These are phyloP conservation scores for Aleiodes sp. DNA, from an alignment of 1,140 invertebrate species.

Conservation along the genomic window DNA sequence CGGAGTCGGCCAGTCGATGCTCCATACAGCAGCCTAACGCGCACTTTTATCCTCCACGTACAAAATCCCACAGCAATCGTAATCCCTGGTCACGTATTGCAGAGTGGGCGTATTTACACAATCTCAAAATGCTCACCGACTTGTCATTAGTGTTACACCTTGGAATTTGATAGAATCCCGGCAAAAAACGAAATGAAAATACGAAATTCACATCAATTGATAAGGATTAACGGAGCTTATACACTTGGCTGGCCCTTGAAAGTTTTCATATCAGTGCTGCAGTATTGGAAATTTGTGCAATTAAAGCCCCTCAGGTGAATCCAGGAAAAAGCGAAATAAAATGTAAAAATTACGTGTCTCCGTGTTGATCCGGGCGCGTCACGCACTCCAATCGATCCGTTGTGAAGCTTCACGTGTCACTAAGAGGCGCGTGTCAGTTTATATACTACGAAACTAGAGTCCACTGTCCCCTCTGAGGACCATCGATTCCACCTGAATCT, in stretches of 20 bases:
- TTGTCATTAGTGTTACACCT: constrained; percentile 11
- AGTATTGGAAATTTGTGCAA: too few relatives aligned
- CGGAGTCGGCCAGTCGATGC: neutral
- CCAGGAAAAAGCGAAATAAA: too few relatives aligned
- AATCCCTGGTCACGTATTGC: constrained; percentile 15
- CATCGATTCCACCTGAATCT: constrained; percentile 10
- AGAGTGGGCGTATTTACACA: constrained; percentile 11
- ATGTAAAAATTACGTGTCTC: too few relatives aligned
- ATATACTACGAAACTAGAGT: neutral
- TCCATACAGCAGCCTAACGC: neutral
- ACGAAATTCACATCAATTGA: too few relatives aligned
- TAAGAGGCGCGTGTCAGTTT: constrained; percentile 13
- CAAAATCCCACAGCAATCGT: neutral
- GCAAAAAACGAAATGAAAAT: too few relatives aligned
- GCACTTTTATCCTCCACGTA: neutral
- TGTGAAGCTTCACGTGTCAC: neutral
- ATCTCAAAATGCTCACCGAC: neutral
- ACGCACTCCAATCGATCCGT: neutral
- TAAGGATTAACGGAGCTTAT: too few relatives aligned
- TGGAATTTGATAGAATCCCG: neutral
- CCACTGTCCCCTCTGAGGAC: neutral
- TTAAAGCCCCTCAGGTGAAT: too few relatives aligned
- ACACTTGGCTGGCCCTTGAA: too few relatives aligned
- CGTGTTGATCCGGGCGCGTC: neutral
- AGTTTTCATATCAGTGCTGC: too few relatives aligned